Evolutionary conservation across 2,797 vertebrate genomes (phyloP).

Genomic region (Sebastes matsubarae): DNA sequence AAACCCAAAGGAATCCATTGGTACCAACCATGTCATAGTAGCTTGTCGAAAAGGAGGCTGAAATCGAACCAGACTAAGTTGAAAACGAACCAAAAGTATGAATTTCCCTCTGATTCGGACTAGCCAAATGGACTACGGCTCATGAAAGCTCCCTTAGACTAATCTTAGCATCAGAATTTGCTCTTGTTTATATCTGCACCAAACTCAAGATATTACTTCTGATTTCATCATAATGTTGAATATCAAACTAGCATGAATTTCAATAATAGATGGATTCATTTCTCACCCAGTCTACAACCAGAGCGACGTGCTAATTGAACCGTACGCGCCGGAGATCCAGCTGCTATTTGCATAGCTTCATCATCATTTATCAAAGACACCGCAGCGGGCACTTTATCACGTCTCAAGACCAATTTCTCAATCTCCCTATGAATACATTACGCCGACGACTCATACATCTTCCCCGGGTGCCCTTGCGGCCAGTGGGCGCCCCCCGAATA

Average conservation of each 20-base stretch:
- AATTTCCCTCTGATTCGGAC: too few relatives aligned
- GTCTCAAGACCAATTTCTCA: slow-evolving; percentile 59
- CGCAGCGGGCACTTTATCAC: slow-evolving; percentile 60
- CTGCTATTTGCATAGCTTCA: slow-evolving; percentile 61
- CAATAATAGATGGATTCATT: slow-evolving; percentile 35
- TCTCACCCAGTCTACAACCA: slow-evolving; percentile 2
- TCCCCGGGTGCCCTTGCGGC: slow-evolving; percentile 19
- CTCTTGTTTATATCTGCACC: neutral
- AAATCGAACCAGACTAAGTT: too few relatives aligned
- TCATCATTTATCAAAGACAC: slow-evolving; percentile 70
- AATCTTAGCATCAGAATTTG: neutral
- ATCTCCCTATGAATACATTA: slow-evolving; percentile 72
- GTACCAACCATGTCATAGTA: too few relatives aligned
- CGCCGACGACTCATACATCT: slow-evolving; percentile 48
- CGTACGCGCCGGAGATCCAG: slow-evolving; percentile 14
- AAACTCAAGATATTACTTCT: neutral
- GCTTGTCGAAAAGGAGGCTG: too few relatives aligned
- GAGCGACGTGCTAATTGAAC: slow-evolving; percentile 59
- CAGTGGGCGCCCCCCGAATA: neutral
- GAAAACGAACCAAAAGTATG: too few relatives aligned
- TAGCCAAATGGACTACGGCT: too few relatives aligned
- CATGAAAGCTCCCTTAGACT: too few relatives aligned
- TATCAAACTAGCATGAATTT: slow-evolving; percentile 14
- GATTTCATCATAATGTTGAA: slow-evolving; percentile 28
- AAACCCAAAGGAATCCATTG: too few relatives aligned